A percentile compares a stretch with the other conserved stretches of the same genome.
Conservation (phyloP, 2,113 vertebrate species). For the Neomonachus schauinslandi region DNA sequence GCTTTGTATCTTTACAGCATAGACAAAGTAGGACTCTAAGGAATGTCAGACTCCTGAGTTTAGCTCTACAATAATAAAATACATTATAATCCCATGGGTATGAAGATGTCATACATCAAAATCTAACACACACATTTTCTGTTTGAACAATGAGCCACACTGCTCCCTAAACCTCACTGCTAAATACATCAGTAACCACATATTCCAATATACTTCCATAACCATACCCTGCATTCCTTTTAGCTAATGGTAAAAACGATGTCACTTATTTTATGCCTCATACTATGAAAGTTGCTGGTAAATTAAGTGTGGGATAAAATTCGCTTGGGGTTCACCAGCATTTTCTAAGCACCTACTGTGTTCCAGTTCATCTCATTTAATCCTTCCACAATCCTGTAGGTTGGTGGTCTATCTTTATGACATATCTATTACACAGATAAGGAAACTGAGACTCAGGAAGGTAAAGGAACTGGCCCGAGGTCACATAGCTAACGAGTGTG, state of each 20-base stretch:
- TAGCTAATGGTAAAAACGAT: background rate
- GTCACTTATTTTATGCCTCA: background rate
- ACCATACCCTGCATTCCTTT: background rate
- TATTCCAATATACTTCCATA: background rate
- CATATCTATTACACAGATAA: background rate
- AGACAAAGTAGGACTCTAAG: background rate
- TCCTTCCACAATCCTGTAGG: background rate
- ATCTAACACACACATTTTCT: background rate
- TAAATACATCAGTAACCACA: background rate
- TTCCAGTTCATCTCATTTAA: background rate
- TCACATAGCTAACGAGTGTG: background rate
- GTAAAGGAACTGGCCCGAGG: background rate
- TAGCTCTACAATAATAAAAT: background rate
- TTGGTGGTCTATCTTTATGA: background rate
- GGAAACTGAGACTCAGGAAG: background rate
- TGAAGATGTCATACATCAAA: background rate
- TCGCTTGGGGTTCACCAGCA: background rate
- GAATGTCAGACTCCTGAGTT: background rate
- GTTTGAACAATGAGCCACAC: background rate
- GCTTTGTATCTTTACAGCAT: background rate
- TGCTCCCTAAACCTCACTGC: background rate
- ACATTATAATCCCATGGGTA: background rate
- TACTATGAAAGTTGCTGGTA: background rate
- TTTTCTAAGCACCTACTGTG: background rate
- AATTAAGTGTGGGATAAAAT: background rate